Conservation (phyloP, 1,140 invertebrate genomes). For the Papilio glaucus region DNA sequence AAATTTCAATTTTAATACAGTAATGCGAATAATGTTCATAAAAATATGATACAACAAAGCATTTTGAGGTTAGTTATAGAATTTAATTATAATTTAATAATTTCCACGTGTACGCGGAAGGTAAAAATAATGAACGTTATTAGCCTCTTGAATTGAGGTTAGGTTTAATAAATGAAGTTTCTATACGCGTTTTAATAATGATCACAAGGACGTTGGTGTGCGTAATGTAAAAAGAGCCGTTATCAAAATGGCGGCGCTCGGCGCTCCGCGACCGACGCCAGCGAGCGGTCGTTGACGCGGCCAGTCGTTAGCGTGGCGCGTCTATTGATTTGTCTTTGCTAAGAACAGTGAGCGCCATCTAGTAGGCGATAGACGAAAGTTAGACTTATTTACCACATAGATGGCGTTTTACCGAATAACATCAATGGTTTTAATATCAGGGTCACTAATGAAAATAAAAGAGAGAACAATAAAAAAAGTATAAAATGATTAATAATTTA, state of each 20-base stretch:
- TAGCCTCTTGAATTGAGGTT: conserved; percentile 5
- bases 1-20: too few relatives aligned
- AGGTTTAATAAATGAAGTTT: conserved; percentile 22
- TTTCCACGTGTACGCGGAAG: background rate
- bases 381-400: conserved; percentile 41
- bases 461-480: too few relatives aligned
- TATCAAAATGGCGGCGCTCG: conserved; percentile 74
- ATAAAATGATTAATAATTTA: too few relatives aligned
- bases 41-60: too few relatives aligned
- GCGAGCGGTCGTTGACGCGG: conserved; percentile 65
- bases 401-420: conserved; percentile 51
- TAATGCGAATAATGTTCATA: too few relatives aligned
- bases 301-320: conserved; percentile 59
- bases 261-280: conserved; percentile 53
- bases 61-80: background rate
- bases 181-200: conserved; percentile 11
- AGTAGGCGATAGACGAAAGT: conserved; percentile 33
- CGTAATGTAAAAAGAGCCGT: conserved; percentile 60
- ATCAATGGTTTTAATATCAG: too few relatives aligned
- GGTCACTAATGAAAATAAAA: conserved; percentile 32
- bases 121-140: background rate
- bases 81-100: background rate
- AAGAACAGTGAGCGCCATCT: conserved; percentile 63
- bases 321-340: conserved; percentile 52
- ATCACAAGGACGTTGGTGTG: conserved; percentile 33